Evolutionary conservation across 1,140 invertebrate species (phyloP).

Genomic region (Sitophilus oryzae): DNA sequence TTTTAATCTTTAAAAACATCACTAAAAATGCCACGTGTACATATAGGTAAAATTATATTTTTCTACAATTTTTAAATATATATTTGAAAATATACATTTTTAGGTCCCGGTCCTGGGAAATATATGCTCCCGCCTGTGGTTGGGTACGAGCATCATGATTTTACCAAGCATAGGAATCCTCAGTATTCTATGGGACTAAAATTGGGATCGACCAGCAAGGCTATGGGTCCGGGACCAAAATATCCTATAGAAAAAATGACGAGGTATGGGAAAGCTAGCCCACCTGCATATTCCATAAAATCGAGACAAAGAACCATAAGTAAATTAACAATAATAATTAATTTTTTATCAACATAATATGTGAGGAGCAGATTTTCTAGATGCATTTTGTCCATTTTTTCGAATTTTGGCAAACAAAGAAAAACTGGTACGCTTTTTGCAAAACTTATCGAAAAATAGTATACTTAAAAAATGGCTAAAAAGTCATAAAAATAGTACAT

Average conservation of each 20-base stretch:
- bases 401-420: too few species aligned
- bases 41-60: constrained; percentile 10
- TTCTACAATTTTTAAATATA: not conserved
- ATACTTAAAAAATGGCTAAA: too few species aligned
- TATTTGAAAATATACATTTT: not conserved
- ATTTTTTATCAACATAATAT: too few species aligned
- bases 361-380: too few species aligned
- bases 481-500: too few species aligned
- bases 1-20: not conserved
- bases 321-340: too few species aligned
- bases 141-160: constrained; percentile 53
- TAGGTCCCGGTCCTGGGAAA: constrained; percentile 58
- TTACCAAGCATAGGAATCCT: constrained; percentile 51
- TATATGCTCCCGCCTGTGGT: constrained; percentile 53
- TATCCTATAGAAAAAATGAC: constrained; percentile 47
- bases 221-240: constrained; percentile 47
- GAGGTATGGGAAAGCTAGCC: constrained; percentile 43
- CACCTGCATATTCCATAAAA: constrained; percentile 45
- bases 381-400: too few species aligned
- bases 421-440: too few species aligned
- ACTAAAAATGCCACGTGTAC: constrained; percentile 3
- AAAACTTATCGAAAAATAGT: too few species aligned
- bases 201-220: constrained; percentile 20
- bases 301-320: constrained; percentile 31
- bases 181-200: constrained; percentile 53